Conservation (phyloP, 2,113 vertebrate genomes). For the Nyctereutes procyonoides region DNA sequence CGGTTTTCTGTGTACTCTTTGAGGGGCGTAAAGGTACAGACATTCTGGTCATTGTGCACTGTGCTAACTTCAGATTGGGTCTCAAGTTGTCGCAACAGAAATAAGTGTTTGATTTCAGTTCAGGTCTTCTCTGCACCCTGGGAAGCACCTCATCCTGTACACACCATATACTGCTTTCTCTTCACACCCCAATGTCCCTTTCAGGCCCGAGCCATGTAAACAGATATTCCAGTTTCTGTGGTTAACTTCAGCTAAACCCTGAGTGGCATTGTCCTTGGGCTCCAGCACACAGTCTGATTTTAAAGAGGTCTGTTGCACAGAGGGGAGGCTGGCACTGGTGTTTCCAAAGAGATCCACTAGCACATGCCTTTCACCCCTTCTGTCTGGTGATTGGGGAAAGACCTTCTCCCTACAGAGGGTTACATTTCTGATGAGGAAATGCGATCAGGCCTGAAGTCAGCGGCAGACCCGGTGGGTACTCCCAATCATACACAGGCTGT, state of each 20-base stretch:
- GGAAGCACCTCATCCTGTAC: background rate
- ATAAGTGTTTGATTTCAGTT: slow-evolving; percentile 50
- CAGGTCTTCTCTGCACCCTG: background rate
- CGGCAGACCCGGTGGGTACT: background rate
- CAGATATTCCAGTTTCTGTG: background rate
- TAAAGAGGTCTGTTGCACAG: background rate
- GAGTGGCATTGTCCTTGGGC: background rate
- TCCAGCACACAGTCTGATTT: background rate
- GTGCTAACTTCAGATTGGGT: slow-evolving; percentile 41
- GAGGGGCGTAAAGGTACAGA: background rate
- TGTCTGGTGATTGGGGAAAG: background rate
- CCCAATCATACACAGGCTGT: background rate
- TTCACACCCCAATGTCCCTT: background rate
- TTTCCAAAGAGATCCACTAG: background rate
- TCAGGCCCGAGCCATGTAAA: background rate
- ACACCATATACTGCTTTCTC: background rate
- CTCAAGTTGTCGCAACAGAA: slow-evolving; percentile 19
- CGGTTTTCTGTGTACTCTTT: background rate
- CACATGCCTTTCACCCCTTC: background rate
- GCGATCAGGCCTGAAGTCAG: background rate
- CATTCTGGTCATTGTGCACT: background rate
- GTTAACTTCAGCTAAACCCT: background rate
- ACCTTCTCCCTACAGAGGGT: too few relatives aligned
- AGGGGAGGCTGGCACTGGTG: background rate
- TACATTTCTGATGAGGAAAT: background rate